Evolutionary conservation across 2,888 invertebrate species (phyloP), one percentile per base, ranked within the genome.

Genomic region (Ametastegia equiseti): DNA sequence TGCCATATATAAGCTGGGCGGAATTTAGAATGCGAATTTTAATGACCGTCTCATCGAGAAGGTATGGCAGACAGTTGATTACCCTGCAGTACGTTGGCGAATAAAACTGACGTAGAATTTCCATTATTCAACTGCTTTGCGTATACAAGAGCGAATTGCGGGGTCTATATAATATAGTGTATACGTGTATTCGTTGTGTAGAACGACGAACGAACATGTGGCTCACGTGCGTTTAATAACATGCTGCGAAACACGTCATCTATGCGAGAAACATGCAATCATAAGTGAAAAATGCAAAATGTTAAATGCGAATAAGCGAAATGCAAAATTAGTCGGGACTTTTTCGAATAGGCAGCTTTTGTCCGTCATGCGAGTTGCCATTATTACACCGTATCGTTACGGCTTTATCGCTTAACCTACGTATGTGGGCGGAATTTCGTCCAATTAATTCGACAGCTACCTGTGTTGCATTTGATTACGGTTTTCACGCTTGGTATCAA

Each of bases 181-280:
- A 42, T n/a, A n/a, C n/a, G n/a, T n/a, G n/a, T n/a, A 42, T 42
- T 5, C 6, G 9, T 6, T 42, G 15, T 54, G 19, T 9, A 54
- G 9, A 2, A 15, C 15, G 54, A 36, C 2, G 39, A 33, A 33
- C 27, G 4, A 57, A 57, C 78, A 78, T 63, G 78, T 85, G 85
- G 84, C 85, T 89, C 88, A 90, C 91, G 89, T 89, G 90, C 88
- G 84, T 83, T 84, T 91, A 91, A 91, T 91, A 87, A 90, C 87
- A 89, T 88, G 88, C 86, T 88, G 85, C 86, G 81, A 45, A 78
- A 78, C 60, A 63, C 78, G 78, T 78, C 60, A 63, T 78, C 45
- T 78, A 84, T 86, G 84, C 85, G 85, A 82, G 84, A 83, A 87
- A 85, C 85, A 84, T 88, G 84, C 88, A 90, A 90, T 91, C 90